phyloP scores from a whole-genome alignment of 2,888 invertebrate genomes.

The Panopea generosa region DNA sequence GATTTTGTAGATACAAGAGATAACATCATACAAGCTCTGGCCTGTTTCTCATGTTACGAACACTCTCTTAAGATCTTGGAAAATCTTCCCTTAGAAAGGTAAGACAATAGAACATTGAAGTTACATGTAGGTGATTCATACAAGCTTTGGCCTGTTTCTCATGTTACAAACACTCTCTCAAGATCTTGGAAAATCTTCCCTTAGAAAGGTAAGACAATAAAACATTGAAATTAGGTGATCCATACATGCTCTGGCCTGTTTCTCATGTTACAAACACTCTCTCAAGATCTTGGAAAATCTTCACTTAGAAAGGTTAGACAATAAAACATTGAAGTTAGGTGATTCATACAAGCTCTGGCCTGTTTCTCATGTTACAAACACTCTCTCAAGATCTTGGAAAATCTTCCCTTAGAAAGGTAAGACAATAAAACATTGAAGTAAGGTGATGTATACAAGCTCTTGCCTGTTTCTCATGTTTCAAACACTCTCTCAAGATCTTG shows the following conservation, averaged over 20 bases:
- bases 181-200: constrained; percentile 90
- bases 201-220: constrained; percentile 86
- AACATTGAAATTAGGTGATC: too few relatives aligned
- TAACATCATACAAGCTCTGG: constrained; percentile 91
- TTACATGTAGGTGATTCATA: too few relatives aligned
- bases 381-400: constrained; percentile 91
- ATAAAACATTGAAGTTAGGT: too few relatives aligned
- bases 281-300: constrained; percentile 90
- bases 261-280: constrained; percentile 89
- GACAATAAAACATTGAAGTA: too few relatives aligned
- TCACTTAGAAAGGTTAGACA: constrained; percentile 87
- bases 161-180: constrained; percentile 90
- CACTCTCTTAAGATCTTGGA: constrained; percentile 91
- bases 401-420: constrained; percentile 88
- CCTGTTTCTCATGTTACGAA: constrained; percentile 88
- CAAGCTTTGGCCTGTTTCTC: too few relatives aligned
- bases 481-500: constrained; percentile 90
- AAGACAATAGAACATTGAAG: constrained; percentile 34
- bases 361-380: constrained; percentile 87
- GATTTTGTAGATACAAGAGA: constrained; percentile 89
- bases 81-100: constrained; percentile 89
- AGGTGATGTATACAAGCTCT: too few relatives aligned
- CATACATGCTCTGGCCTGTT: too few relatives aligned
- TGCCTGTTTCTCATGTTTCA: constrained; percentile 87
- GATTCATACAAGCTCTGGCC: too few relatives aligned